phyloP scores from a whole-genome alignment of 2,888 invertebrate genomes.

The Agriopis leucophaearia region DNA sequence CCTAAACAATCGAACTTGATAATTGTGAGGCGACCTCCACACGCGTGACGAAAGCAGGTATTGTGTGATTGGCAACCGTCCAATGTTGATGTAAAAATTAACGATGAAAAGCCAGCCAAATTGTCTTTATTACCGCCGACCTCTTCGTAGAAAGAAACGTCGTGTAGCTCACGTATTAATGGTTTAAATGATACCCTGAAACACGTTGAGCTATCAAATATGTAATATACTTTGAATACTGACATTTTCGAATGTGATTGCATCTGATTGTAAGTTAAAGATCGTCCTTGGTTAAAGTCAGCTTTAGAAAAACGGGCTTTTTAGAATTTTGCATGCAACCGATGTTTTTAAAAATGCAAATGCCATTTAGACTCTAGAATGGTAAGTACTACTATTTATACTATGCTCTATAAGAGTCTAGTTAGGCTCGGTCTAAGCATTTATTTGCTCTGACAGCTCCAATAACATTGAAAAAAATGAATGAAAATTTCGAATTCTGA shows the following conservation, averaged over 20 bases:
- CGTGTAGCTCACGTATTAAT: conserved; percentile 21
- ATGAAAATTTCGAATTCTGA: no score
- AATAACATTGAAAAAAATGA: no score
- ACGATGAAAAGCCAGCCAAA: conserved; percentile 54
- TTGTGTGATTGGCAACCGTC: conserved; percentile 69
- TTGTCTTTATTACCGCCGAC: conserved; percentile 47
- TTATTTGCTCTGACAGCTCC: no score
- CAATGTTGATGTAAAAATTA: conserved; percentile 69
- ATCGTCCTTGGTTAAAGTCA: no score
- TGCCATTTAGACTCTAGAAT: no score
- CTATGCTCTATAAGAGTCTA: no score
- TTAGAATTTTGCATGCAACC: not conserved
- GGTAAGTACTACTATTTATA: no score
- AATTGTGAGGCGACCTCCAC: conserved; percentile 59
- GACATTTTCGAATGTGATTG: not conserved
- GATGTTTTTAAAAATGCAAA: not conserved
- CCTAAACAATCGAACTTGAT: conserved; percentile 40
- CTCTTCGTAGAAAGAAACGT: conserved; percentile 37
- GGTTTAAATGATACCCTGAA: not conserved
- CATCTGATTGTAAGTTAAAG: not conserved
- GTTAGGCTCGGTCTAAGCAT: no score
- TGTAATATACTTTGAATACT: not conserved
- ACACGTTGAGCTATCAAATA: conserved; percentile 12
- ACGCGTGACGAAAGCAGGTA: conserved; percentile 66
- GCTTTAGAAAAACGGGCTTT: not conserved